Percentiles rank a stretch among this genome's conserved stretches.
phyloP scores from a whole-genome alignment of 2,113 vertebrate species.

The Pangasianodon gigas region DNA sequence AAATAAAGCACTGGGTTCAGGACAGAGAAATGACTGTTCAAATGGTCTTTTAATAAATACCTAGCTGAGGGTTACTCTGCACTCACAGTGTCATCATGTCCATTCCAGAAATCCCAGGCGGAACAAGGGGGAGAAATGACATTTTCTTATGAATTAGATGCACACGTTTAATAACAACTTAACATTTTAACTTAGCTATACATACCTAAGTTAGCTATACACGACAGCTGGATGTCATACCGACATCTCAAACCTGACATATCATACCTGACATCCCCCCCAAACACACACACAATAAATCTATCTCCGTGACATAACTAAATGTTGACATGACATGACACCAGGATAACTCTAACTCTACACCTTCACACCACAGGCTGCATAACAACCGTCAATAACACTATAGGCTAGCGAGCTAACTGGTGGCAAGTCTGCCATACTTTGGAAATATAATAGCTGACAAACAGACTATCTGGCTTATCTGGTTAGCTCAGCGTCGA shows the following conservation, averaged over 20 bases:
- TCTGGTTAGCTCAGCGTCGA: background rate
- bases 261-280: background rate
- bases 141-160: background rate
- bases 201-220: background rate
- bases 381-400: conserved; percentile 8
- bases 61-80: background rate
- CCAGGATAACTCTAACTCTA: background rate
- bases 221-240: too few relatives aligned
- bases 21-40: background rate
- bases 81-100: background rate
- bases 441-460: background rate
- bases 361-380: conserved; percentile 5
- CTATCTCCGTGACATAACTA: background rate
- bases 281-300: background rate
- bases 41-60: background rate
- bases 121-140: background rate
- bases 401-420: background rate
- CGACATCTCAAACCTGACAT: background rate
- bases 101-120: background rate
- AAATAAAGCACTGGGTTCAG: background rate
- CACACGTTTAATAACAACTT: background rate
- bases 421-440: background rate
- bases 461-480: background rate
- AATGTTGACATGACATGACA: background rate
- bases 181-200: background rate